Conservation (phyloP, 2,113 vertebrate species). For the Euleptes europaea region DNA sequence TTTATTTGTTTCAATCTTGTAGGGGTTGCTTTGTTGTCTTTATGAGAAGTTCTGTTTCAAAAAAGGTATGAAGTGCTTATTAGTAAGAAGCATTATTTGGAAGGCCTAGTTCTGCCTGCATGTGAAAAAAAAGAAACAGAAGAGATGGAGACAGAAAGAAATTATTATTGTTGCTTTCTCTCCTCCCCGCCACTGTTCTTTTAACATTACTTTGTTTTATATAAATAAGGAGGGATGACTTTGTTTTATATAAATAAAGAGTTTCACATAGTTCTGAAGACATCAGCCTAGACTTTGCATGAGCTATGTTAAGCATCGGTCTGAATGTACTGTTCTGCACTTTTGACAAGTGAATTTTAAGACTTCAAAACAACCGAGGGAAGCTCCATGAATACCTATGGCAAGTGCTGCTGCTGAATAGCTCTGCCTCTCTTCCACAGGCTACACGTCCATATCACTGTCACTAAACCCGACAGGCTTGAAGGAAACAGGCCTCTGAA, state of each 20-base stretch:
- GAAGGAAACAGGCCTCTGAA: not conserved
- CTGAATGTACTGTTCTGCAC: not conserved
- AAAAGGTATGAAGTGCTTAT: not conserved
- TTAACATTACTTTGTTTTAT: not conserved
- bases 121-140: not conserved
- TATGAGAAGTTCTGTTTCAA: not conserved
- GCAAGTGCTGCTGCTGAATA: not conserved
- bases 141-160: not conserved
- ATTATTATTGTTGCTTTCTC: too few species aligned
- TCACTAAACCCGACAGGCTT: not conserved
- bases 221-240: not conserved
- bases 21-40: not conserved
- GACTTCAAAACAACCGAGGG: too few species aligned
- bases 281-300: not conserved
- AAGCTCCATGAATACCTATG: not conserved
- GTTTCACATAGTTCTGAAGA: not conserved
- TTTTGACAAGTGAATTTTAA: slow-evolving; percentile 6
- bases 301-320: not conserved
- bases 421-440: not conserved
- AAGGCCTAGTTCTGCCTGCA: not conserved
- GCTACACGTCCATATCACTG: not conserved
- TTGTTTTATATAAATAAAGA: slow-evolving; percentile 1
- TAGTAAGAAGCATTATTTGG: not conserved
- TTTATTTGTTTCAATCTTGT: not conserved
- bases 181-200: too few species aligned